Evolutionary conservation across 1,140 invertebrate species (phyloP).

Genomic region (Psilanteris sp.): DNA sequence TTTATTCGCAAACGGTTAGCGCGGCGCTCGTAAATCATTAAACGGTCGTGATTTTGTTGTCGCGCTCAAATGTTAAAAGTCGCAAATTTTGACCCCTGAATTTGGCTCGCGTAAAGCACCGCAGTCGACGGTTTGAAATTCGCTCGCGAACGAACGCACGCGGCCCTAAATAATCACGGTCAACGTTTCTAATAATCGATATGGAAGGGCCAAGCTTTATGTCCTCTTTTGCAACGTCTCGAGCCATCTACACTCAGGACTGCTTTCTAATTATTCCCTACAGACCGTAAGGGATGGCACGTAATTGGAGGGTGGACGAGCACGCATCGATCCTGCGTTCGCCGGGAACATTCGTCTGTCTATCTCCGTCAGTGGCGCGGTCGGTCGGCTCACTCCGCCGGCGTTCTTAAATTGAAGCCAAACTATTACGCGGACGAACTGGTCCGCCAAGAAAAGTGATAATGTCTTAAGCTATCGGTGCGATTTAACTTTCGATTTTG

Average conservation of each 20-base stretch:
- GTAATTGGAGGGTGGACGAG: slow-evolving; percentile 77
- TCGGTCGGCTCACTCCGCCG: neutral
- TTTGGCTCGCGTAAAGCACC: too few species aligned
- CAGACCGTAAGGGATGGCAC: slow-evolving; percentile 75
- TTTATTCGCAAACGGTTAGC: too few species aligned
- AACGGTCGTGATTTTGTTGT: too few species aligned
- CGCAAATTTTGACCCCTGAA: too few species aligned
- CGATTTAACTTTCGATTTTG: slow-evolving; percentile 79
- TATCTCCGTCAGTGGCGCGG: slow-evolving; percentile 26
- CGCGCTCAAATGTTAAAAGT: too few species aligned
- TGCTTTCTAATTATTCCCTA: slow-evolving; percentile 79
- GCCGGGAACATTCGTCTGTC: slow-evolving; percentile 67
- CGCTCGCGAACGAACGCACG: too few species aligned
- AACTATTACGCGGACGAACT: slow-evolving; percentile 65
- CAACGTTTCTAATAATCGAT: slow-evolving; percentile 55
- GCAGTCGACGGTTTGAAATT: too few species aligned
- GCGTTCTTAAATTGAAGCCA: slow-evolving; percentile 64
- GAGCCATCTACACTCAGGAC: slow-evolving; percentile 67
- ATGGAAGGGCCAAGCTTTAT: slow-evolving; percentile 39
- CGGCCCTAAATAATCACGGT: slow-evolving; percentile 1
- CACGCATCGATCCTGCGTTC: slow-evolving; percentile 73
- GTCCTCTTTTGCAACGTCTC: slow-evolving; percentile 60
- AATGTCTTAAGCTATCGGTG: slow-evolving; percentile 77
- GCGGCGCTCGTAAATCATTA: too few species aligned
- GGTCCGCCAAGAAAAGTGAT: slow-evolving; percentile 77